Conservation (phyloP, 1,140 invertebrate species). For the Bicyclus anynana region DNA sequence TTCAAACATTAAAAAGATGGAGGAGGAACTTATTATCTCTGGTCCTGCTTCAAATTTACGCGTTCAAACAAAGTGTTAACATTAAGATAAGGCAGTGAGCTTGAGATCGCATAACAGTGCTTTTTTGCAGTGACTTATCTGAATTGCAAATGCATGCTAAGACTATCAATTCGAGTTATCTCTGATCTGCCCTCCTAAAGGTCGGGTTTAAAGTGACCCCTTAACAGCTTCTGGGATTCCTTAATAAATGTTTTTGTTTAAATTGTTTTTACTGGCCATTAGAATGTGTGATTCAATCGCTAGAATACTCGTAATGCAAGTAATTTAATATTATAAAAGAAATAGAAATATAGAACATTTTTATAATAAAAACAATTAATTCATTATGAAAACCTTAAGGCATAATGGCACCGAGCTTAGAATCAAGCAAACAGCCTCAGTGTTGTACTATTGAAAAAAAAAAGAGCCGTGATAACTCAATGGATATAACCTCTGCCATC, state of each 20-base stretch:
- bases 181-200: constrained; percentile 17
- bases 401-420: no score
- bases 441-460: no score
- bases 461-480: no score
- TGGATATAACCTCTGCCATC: no score
- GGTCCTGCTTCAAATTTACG: constrained; percentile 4
- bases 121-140: constrained; percentile 28
- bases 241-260: constrained; percentile 1
- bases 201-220: constrained; percentile 10
- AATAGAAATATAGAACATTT: no score
- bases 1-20: not conserved
- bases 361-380: no score
- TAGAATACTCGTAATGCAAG: not conserved
- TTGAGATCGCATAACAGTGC: constrained; percentile 29
- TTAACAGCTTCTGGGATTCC: constrained; percentile 6
- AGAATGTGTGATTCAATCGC: not conserved
- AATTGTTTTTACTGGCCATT: not conserved
- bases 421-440: no score
- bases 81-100: constrained; percentile 41
- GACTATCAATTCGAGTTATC: constrained; percentile 28
- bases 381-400: no score
- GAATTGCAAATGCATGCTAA: constrained; percentile 28
- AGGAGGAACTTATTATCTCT: not conserved
- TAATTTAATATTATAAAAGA: no score
- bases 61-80: constrained; percentile 46